Percentiles rank a stretch among this genome's conserved stretches.
These are phyloP conservation scores for Anolis sagrei DNA, from an alignment of 2,113 vertebrate genomes.

Conservation along the genomic window DNA sequence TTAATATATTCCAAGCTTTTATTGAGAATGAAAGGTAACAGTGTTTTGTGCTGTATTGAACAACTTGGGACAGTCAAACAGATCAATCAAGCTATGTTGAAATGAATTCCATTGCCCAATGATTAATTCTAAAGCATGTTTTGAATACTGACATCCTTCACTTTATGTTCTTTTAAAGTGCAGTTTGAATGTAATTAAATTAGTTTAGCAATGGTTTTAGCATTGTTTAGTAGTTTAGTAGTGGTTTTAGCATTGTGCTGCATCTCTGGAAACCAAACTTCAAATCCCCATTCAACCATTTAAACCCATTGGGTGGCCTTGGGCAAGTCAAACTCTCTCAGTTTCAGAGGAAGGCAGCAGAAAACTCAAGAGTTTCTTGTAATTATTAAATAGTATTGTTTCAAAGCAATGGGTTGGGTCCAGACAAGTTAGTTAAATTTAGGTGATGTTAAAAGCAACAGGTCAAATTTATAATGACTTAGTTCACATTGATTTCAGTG, in stretches of 20 bases:
- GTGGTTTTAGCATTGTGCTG: too few species aligned
- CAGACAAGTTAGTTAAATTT: not conserved
- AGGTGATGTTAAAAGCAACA: not conserved
- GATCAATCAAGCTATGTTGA: conserved; percentile 49
- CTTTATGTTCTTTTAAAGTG: conserved; percentile 43
- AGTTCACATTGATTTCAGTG: not conserved
- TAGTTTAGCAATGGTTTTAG: too few species aligned
- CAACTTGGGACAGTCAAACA: conserved; percentile 35
- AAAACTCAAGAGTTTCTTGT: not conserved
- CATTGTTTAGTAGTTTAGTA: too few species aligned
- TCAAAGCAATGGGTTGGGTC: not conserved
- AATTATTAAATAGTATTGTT: not conserved
- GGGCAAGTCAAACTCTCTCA: too few species aligned
- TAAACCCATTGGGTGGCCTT: too few species aligned
- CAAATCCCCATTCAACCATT: too few species aligned
- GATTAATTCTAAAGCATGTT: conserved; percentile 40
- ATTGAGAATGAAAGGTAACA: not conserved
- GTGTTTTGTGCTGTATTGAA: conserved; percentile 11
- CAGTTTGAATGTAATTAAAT: conserved; percentile 57
- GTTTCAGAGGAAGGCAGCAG: not conserved
- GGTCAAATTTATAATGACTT: not conserved
- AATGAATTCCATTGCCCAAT: conserved; percentile 26
- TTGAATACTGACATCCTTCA: conserved; percentile 48
- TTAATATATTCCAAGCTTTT: conserved; percentile 13
- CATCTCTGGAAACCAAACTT: too few species aligned